These are phyloP conservation scores for Glyptemys insculpta DNA, from an alignment of 2,797 vertebrate species.

Conservation along the genomic window DNA sequence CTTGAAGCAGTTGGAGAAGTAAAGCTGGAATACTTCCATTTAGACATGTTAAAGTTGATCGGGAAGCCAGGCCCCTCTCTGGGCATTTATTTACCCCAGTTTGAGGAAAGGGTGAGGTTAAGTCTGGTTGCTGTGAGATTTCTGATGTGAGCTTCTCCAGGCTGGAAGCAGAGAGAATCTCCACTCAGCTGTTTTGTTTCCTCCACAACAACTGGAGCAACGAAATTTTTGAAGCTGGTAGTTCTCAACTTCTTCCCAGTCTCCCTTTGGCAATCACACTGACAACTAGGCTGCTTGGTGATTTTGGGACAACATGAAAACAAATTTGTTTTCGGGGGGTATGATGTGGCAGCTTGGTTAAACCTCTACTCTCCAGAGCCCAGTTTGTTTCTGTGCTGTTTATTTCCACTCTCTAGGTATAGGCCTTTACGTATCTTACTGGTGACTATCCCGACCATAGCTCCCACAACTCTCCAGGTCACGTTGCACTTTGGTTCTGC, in stretches of 20 bases:
- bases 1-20: background rate
- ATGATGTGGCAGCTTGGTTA: background rate
- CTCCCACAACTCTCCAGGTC: background rate
- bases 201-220: background rate
- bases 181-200: background rate
- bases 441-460: background rate
- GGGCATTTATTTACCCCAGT: background rate
- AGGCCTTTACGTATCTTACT: background rate
- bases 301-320: background rate
- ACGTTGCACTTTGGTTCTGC: too few species aligned
- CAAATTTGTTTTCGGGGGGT: background rate
- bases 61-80: background rate
- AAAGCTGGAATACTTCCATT: background rate
- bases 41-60: background rate
- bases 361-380: background rate
- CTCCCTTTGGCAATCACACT: background rate
- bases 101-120: background rate
- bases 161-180: background rate
- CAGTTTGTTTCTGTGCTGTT: background rate
- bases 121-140: background rate
- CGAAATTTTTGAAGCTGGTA: background rate
- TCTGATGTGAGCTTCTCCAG: background rate
- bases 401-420: background rate
- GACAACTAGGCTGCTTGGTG: background rate
- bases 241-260: background rate